Evolutionary conservation across 2,888 invertebrate genomes (phyloP).

Genomic region (Thecophora atra): DNA sequence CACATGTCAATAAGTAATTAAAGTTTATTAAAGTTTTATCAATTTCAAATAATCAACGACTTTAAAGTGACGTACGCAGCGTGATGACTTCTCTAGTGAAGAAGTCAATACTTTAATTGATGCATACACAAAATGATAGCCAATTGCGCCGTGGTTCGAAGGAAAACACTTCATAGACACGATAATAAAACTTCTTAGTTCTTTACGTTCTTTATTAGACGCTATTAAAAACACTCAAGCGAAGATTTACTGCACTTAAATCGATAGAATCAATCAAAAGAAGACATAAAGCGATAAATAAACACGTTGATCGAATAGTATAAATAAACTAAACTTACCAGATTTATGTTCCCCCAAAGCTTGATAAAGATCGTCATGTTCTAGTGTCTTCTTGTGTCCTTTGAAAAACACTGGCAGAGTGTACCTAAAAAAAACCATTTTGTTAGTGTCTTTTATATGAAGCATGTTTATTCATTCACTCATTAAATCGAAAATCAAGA

Average conservation of each 20-base stretch:
- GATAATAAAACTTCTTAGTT: too few relatives aligned
- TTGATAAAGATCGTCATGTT: slow-evolving; percentile 78
- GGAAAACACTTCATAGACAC: too few relatives aligned
- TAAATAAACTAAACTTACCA: slow-evolving; percentile 51
- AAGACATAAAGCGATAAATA: too few relatives aligned
- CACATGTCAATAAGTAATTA: background rate
- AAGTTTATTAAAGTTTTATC: background rate
- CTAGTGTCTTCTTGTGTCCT: slow-evolving; percentile 78
- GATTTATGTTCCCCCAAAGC: slow-evolving; percentile 77
- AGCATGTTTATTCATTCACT: background rate
- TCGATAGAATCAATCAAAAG: too few relatives aligned
- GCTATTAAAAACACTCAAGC: too few relatives aligned
- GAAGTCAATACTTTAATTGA: background rate
- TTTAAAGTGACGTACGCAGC: background rate
- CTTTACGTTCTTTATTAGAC: too few relatives aligned
- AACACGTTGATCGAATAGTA: too few relatives aligned
- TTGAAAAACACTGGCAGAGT: slow-evolving; percentile 79
- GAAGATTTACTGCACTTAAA: too few relatives aligned
- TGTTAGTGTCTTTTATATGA: background rate
- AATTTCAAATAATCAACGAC: slow-evolving; percentile 3
- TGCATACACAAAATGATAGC: too few relatives aligned
- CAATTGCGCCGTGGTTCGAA: too few relatives aligned
- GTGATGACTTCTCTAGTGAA: background rate
- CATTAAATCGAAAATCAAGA: too few relatives aligned
- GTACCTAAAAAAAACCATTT: slow-evolving; percentile 70